These are phyloP conservation scores for Centruroides vittatus DNA, from an alignment of 1,140 invertebrate species.

Conservation along the genomic window DNA sequence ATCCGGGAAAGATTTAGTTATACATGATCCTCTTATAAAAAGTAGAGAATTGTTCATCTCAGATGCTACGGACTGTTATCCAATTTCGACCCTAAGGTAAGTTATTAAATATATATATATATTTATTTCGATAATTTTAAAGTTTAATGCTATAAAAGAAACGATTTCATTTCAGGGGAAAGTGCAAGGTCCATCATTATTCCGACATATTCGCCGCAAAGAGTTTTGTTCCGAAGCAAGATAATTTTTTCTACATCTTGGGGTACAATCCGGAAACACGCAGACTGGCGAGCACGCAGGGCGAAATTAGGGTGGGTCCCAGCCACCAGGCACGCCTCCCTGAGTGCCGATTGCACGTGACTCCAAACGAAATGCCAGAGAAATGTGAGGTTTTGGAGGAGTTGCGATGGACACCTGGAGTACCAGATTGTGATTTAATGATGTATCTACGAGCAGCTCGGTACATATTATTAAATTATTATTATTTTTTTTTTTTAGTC, in stretches of 20 bases:
- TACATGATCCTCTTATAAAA: constrained; percentile 32
- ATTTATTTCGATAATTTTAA: neutral
- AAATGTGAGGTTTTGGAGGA: constrained; percentile 64
- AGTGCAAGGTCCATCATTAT: constrained; percentile 38
- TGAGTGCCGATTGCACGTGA: constrained; percentile 52
- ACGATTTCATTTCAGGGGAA: constrained; percentile 27
- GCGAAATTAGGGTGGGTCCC: constrained; percentile 86
- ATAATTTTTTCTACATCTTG: constrained; percentile 24
- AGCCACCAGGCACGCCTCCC: constrained; percentile 75
- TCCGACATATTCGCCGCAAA: constrained; percentile 34
- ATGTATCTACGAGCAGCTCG: constrained; percentile 94
- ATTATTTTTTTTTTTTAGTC: neutral
- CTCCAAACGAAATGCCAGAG: constrained; percentile 51
- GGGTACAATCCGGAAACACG: constrained; percentile 6
- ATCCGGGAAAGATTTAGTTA: constrained; percentile 21
- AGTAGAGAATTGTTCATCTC: constrained; percentile 38
- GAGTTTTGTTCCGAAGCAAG: constrained; percentile 26
- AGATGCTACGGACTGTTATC: constrained; percentile 37
- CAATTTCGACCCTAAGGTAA: constrained; percentile 37
- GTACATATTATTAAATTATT: constrained; percentile 33
- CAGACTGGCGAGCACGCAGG: constrained; percentile 64
- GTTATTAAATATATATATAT: neutral
- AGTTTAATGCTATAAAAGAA: constrained; percentile 3
- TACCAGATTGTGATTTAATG: constrained; percentile 82
- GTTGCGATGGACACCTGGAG: constrained; percentile 78